phyloP scores from a whole-genome alignment of 2,888 invertebrate genomes.

The Nycteola revayana region DNA sequence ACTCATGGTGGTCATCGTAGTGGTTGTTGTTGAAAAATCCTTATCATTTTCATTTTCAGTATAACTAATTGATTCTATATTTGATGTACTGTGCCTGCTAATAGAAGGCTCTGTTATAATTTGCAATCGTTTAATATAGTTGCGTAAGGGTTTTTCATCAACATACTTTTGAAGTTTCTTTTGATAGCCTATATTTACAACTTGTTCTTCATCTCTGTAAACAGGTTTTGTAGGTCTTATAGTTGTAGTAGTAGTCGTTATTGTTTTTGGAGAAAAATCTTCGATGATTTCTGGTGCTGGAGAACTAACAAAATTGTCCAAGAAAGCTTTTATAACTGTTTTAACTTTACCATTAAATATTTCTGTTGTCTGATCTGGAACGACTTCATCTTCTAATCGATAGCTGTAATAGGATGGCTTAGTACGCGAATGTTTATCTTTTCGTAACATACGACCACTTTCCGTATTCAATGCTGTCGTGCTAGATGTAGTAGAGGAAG shows the following conservation, averaged over 20 bases:
- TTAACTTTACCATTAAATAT: conserved; percentile 63
- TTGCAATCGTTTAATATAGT: conserved; percentile 56
- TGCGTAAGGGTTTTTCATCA: conserved; percentile 53
- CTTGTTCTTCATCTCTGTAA: conserved; percentile 42
- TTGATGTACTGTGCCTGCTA: conserved; percentile 36
- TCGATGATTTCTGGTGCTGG: conserved; percentile 32
- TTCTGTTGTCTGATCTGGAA: conserved; percentile 68
- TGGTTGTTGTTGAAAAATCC: conserved; percentile 46
- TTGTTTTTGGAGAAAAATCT: conserved; percentile 16
- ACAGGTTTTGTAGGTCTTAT: conserved; percentile 27
- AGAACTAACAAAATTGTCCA: conserved; percentile 52
- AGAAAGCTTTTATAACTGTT: conserved; percentile 66
- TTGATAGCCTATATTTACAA: conserved; percentile 65
- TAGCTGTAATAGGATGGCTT: conserved; percentile 68
- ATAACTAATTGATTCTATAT: conserved; percentile 30
- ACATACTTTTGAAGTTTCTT: conserved; percentile 54
- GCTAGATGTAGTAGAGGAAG: conserved; percentile 40
- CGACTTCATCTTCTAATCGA: conserved; percentile 57
- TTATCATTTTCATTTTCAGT: conserved; percentile 29
- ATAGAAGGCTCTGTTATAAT: conserved; percentile 59
- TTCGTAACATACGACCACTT: conserved; percentile 27
- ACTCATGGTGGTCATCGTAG: conserved; percentile 41
- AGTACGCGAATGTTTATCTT: conserved; percentile 39
- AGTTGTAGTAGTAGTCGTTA: conserved; percentile 34
- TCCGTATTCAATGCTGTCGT: conserved; percentile 33